These are phyloP conservation scores for Ochropleura leucogaster DNA, from an alignment of 2,888 invertebrate species.

Conservation along the genomic window DNA sequence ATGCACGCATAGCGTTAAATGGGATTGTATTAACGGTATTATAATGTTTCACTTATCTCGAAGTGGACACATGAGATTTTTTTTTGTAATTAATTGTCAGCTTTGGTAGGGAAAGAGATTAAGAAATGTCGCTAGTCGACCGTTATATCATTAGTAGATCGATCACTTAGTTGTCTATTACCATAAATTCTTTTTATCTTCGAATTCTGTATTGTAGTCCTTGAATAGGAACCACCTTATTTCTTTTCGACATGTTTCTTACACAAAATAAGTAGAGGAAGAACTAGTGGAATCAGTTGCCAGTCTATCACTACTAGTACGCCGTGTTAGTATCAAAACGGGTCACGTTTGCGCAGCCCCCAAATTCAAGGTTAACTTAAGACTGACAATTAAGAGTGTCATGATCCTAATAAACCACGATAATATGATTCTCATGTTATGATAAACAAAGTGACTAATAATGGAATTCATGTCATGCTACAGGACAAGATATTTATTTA, in stretches of 20 bases:
- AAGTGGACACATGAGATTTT: constrained; percentile 33
- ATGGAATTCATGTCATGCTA: not conserved
- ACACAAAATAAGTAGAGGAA: not conserved
- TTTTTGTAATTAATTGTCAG: constrained; percentile 53
- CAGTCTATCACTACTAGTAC: not conserved
- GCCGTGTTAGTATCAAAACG: too few relatives aligned
- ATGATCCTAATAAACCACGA: constrained; percentile 1
- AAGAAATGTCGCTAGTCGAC: constrained; percentile 14
- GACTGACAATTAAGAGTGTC: not conserved
- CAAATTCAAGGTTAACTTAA: not conserved
- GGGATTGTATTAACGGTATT: constrained; percentile 66
- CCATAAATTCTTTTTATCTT: constrained; percentile 22
- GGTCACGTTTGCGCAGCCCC: too few relatives aligned
- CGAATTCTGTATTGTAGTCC: constrained; percentile 5
- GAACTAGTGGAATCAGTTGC: not conserved
- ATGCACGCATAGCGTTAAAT: constrained; percentile 68
- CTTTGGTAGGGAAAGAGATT: constrained; percentile 25
- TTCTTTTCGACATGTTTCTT: not conserved
- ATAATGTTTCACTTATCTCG: constrained; percentile 62
- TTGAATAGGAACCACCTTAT: constrained; percentile 7
- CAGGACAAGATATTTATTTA: constrained; percentile 6
- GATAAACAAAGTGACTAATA: not conserved
- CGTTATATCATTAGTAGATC: constrained; percentile 43
- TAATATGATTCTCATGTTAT: constrained; percentile 2
- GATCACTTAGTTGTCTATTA: constrained; percentile 31